Base-by-base conservation (phyloP, 2,888 invertebrate genomes). In the Andrena fulva region DNA sequence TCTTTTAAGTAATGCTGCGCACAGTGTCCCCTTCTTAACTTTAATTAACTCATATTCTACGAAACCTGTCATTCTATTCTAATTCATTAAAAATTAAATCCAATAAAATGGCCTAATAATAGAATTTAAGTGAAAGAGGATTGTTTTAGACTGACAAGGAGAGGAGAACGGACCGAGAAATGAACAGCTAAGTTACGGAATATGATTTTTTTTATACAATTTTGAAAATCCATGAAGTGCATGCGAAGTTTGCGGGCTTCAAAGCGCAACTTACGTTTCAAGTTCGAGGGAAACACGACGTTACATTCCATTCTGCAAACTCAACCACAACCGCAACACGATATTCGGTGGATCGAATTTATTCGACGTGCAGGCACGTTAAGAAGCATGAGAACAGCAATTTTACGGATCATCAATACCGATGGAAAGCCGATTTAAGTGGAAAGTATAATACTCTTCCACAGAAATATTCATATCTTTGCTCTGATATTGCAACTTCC, bases 251-350 rank as follows among this genome's bases (percentile, higher is more conserved):
- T 42, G 42, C 16, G 42, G 42, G 42, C 16, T 42, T 27, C n/a
- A 24, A 66, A 42, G 52, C 62, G n/a, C 27, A 10, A 52, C 56
- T 68, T 48, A 16, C 24, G 50, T 62, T 67, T n/a, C 56, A 80
- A 72, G 50, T 35, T 52, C 50, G 42, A 16, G 16, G 52, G n/a
- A 48, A 60, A 74, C 72, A 54, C 70, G 67, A 33, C 56, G 16
- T 62, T 54, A 66, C 70, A 73, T 66, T 59, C 31, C 70, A 73
- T 72, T 72, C 69, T 84, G 70, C 73, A 62, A 48, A 59, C 48
- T 80, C 62, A 63, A 79, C 48, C 73, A 59, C 73, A 73, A 84
- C 59, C 42, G 72, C 79, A 80, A 84, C 54, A n/a, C 71, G 74
- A 80, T 72, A 84, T 71, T 73, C 72, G 42, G 42, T 56, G 54